Base-by-base conservation (phyloP, 1,140 invertebrate genomes). In the Trachymyrmex cornetzi region DNA sequence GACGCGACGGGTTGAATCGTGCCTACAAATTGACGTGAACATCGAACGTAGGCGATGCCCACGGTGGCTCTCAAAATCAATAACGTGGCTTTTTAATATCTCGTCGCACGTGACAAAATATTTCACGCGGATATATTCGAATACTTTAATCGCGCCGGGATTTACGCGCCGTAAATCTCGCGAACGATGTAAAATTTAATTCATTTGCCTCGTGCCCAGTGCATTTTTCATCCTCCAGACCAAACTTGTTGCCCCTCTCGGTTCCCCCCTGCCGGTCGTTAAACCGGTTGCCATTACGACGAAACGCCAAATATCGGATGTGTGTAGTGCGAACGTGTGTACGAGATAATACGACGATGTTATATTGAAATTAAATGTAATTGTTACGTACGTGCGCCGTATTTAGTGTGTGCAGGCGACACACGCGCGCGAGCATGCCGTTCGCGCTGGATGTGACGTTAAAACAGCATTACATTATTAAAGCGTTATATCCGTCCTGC, bases 141-240 rank as follows among this genome's bases (percentile, higher is more conserved):
- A 84, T 84, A 84, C 80, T 84, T 84, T 84, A 84, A 84, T 84
- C 80, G 79, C 34, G 79, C 79, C 79, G 79, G 79, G 79, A 81
- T 81, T 81, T 81, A 81, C 79, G 69, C 67, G 67, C 53, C 80
- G 80, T 82, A 82, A 82, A 82, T 82, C 34, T 82, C 80, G 38
- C 80, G 69, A 75, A 84, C 80, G 55, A 61, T 84, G 80, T 84
- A 74, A 84, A 84, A 84, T 84, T 84, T 84, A 84, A 84, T 84
- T 84, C 80, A 84, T 84, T 84, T 84, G 80, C 80, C 69, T 14
- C 69, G 80, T 50, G 55, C 19, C 69, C 80, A 67, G 69, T 75
- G 80, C 80, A 74, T 84, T 84, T 84, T 84, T 84, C 69, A 84
- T 74, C 72, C 80, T 75, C 55, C 80, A 61, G 80, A 84, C 69